phyloP scores from a whole-genome alignment of 2,888 invertebrate species.

The Agonum fuliginosum region DNA sequence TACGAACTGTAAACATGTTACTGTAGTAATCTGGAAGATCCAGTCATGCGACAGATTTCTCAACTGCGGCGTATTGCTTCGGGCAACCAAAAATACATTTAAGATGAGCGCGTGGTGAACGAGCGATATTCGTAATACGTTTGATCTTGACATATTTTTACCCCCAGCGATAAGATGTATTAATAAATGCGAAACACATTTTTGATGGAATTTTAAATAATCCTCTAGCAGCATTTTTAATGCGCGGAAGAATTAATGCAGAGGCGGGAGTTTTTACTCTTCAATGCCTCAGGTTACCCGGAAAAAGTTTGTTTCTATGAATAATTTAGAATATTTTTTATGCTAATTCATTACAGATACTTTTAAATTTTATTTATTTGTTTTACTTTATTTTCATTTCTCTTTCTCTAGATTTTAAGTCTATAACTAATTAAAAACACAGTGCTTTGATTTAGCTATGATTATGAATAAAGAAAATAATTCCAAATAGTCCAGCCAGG shows the following conservation, averaged over 20 bases:
- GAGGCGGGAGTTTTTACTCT: too few species aligned
- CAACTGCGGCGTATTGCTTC: neutral
- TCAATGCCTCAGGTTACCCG: too few species aligned
- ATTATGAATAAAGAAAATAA: too few species aligned
- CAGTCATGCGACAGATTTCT: conserved; percentile 19
- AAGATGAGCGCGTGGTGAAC: conserved; percentile 1
- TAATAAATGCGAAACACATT: neutral
- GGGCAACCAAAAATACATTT: conserved; percentile 39
- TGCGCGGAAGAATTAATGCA: neutral
- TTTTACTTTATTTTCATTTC: too few species aligned
- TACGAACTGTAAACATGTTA: conserved; percentile 3
- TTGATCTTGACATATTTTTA: neutral
- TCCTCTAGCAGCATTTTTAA: neutral
- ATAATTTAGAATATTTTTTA: too few species aligned
- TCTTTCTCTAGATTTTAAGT: too few species aligned
- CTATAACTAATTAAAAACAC: too few species aligned
- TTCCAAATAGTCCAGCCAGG: too few species aligned
- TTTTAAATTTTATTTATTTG: too few species aligned
- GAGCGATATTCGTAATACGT: neutral
- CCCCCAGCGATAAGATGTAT: neutral
- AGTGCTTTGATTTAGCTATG: too few species aligned
- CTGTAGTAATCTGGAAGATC: conserved; percentile 15
- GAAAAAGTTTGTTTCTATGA: too few species aligned
- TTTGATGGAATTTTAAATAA: conserved; percentile 1
- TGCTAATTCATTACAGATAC: too few species aligned